A percentile compares a stretch with the other conserved stretches of the same genome.
Evolutionary conservation across 2,888 invertebrate species (phyloP).

Genomic region (Apamea crenata): DNA sequence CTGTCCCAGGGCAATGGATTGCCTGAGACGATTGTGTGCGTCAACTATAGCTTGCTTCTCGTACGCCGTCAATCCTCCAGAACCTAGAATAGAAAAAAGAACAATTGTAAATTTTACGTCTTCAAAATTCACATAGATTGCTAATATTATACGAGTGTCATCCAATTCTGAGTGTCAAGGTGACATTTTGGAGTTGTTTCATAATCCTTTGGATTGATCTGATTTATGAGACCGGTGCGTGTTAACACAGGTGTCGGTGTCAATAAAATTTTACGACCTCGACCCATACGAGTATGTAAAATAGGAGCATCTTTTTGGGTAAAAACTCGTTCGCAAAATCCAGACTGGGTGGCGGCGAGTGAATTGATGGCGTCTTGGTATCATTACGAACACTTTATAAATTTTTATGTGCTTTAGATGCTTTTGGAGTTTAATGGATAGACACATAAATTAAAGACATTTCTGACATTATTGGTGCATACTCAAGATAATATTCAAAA

Average conservation of each 20-base stretch:
- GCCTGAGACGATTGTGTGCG: constrained; percentile 95
- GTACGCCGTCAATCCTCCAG: constrained; percentile 92
- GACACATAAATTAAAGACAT: constrained; percentile 36
- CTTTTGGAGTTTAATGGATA: constrained; percentile 45
- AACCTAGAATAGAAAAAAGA: constrained; percentile 83
- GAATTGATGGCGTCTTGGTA: constrained; percentile 74
- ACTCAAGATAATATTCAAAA: constrained; percentile 27
- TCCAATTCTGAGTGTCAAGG: constrained; percentile 71
- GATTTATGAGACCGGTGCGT: constrained; percentile 83
- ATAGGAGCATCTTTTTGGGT: constrained; percentile 76
- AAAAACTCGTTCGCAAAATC: constrained; percentile 80
- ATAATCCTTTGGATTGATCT: constrained; percentile 78
- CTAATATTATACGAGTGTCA: constrained; percentile 19
- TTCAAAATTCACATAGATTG: constrained; percentile 4
- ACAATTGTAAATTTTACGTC: constrained; percentile 19
- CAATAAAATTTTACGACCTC: constrained; percentile 88
- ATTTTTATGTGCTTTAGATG: constrained; percentile 49
- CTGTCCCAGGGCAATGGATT: constrained; percentile 94
- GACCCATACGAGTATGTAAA: constrained; percentile 84
- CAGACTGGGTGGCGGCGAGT: constrained; percentile 87
- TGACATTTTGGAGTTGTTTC: constrained; percentile 73
- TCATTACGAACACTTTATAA: constrained; percentile 61
- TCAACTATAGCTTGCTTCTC: constrained; percentile 95
- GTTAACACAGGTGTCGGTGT: constrained; percentile 84
- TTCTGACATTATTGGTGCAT: constrained; percentile 28